A percentile compares a stretch with the other conserved stretches of the same genome.
These are phyloP conservation scores for Hydrozoanthus gracilis DNA, from an alignment of 92 coral and sea anemone species.

Conservation along the genomic window DNA sequence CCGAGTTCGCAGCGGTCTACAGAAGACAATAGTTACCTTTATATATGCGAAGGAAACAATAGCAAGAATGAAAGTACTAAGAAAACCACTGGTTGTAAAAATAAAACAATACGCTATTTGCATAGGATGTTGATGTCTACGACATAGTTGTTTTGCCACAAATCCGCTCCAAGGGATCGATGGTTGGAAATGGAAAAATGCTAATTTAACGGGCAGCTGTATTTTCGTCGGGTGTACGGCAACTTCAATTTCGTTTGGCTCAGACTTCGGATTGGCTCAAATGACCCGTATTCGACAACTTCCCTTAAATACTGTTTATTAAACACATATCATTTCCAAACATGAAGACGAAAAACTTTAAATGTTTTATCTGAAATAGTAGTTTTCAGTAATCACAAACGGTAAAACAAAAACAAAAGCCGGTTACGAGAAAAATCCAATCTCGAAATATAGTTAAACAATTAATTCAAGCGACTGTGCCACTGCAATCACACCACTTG, in stretches of 20 bases:
- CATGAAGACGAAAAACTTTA: too few relatives aligned
- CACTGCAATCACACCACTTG: too few relatives aligned
- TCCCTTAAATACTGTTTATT: too few relatives aligned
- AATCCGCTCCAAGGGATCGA: background rate
- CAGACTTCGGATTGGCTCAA: background rate
- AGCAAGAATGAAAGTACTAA: constrained; percentile 13
- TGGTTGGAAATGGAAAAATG: constrained; percentile 26
- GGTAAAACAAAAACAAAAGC: too few relatives aligned
- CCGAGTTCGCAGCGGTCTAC: constrained; percentile 12
- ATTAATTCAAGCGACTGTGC: too few relatives aligned
- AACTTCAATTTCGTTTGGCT: background rate
- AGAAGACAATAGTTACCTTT: background rate
- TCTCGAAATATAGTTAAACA: too few relatives aligned
- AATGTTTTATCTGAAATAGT: too few relatives aligned
- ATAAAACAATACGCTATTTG: constrained; percentile 34
- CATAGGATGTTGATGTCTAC: constrained; percentile 17
- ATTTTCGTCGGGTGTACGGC: background rate
- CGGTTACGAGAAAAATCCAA: too few relatives aligned
- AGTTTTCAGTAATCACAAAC: too few relatives aligned
- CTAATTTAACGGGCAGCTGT: constrained; percentile 24
- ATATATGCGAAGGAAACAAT: constrained; percentile 29
- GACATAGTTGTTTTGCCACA: constrained; percentile 35
- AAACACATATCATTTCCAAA: too few relatives aligned
- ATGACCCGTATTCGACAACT: background rate
- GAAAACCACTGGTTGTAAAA: constrained; percentile 24